Conservation (phyloP, 2,888 invertebrate species). For the Meta bourneti region DNA sequence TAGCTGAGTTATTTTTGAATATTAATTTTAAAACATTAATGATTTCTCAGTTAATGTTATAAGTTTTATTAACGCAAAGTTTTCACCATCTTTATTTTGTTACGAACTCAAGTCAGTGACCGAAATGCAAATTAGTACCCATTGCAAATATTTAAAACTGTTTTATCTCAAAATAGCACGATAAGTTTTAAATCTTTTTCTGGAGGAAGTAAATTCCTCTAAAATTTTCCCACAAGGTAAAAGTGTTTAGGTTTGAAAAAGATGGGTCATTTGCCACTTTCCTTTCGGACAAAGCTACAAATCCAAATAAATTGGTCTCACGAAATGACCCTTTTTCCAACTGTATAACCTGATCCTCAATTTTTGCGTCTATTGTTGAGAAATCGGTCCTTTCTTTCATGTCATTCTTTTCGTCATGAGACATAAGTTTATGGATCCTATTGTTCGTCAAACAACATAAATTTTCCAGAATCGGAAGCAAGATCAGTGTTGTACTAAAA, state of each 20-base stretch:
- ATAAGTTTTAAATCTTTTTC: no score
- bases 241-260: neutral
- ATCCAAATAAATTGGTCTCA: slow-evolving; percentile 14
- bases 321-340: slow-evolving; percentile 58
- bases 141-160: no score
- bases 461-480: neutral
- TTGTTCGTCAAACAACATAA: slow-evolving; percentile 30
- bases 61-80: neutral
- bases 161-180: no score
- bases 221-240: neutral
- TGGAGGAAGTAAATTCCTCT: no score
- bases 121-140: no score
- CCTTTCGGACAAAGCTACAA: slow-evolving; percentile 18
- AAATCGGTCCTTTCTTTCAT: slow-evolving; percentile 7
- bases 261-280: slow-evolving; percentile 23
- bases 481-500: no score
- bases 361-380: slow-evolving; percentile 53
- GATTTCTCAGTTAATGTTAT: no score
- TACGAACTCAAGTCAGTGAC: neutral
- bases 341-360: slow-evolving; percentile 3
- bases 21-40: no score
- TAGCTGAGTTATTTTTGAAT: no score
- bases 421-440: slow-evolving; percentile 12
- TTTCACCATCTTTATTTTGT: slow-evolving; percentile 29
- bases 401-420: slow-evolving; percentile 32